phyloP scores from a whole-genome alignment of 2,797 vertebrate genomes.

The Simalia tracyae region DNA sequence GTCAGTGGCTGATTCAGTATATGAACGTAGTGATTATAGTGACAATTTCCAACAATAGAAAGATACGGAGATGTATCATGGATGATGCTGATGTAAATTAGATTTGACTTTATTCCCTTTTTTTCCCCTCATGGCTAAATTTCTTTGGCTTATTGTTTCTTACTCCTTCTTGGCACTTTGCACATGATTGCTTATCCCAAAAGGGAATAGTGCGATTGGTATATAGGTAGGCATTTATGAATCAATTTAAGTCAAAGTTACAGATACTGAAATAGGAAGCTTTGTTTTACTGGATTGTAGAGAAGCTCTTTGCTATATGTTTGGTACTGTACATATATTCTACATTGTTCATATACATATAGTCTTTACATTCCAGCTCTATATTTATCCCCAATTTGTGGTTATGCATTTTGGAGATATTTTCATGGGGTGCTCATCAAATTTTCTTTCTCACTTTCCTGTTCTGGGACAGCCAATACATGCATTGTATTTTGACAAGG shows the following conservation, averaged over 20 bases:
- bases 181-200: background rate
- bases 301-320: background rate
- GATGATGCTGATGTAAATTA: background rate
- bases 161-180: background rate
- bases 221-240: background rate
- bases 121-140: background rate
- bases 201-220: background rate
- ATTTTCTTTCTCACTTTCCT: background rate
- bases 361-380: background rate
- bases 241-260: background rate
- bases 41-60: background rate
- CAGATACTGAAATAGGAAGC: background rate
- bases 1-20: background rate
- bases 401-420: background rate
- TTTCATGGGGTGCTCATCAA: background rate
- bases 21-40: background rate
- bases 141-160: background rate
- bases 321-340: background rate
- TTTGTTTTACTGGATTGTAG: background rate
- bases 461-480: background rate
- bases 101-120: background rate
- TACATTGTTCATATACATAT: background rate
- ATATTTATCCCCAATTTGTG: background rate
- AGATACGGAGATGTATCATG: background rate
- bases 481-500: background rate